A percentile compares a stretch with the other conserved stretches of the same genome.
Evolutionary conservation across 2,113 vertebrate species (phyloP).

Genomic region (Thalassoma bifasciatum): DNA sequence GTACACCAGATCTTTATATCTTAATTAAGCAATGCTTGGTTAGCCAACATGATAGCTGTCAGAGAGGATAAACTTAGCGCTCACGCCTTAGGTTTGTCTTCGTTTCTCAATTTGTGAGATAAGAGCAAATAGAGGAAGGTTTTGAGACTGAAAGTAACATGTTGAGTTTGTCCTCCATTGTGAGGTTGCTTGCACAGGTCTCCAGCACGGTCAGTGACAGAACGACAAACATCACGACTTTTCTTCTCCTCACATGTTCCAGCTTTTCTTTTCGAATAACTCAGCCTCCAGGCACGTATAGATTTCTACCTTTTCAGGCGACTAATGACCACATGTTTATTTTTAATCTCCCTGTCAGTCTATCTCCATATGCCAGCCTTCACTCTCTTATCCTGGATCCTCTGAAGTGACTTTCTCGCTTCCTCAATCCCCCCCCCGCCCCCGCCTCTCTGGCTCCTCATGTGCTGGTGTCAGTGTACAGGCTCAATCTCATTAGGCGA

Average conservation of each 20-base stretch:
- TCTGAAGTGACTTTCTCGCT: neutral
- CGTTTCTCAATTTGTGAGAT: constrained; percentile 45
- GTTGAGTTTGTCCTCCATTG: constrained; percentile 2
- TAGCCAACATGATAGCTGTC: neutral
- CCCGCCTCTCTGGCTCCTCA: constrained; percentile 5
- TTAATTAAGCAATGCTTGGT: constrained; percentile 22
- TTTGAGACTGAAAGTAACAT: constrained; percentile 2
- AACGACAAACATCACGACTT: neutral
- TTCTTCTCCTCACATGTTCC: neutral
- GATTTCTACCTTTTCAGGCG: neutral
- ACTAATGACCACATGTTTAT: neutral
- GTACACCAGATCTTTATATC: constrained; percentile 11
- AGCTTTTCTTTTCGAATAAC: neutral
- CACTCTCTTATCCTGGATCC: too few species aligned
- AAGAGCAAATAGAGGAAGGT: constrained; percentile 21
- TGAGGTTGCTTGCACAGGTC: neutral
- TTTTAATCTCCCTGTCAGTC: too few species aligned
- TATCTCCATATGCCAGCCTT: too few species aligned
- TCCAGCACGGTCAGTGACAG: constrained; percentile 6
- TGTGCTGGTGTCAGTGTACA: constrained; percentile 42
- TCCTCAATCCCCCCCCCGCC: constrained; percentile 5
- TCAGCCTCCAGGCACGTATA: neutral
- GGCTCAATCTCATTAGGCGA: constrained; percentile 76
- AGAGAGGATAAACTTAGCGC: constrained; percentile 8
- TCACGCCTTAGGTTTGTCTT: constrained; percentile 24